Percentiles rank a stretch among this genome's conserved stretches.
Conservation (phyloP, 2,888 invertebrate genomes). For the Lithophane leautieri region DNA sequence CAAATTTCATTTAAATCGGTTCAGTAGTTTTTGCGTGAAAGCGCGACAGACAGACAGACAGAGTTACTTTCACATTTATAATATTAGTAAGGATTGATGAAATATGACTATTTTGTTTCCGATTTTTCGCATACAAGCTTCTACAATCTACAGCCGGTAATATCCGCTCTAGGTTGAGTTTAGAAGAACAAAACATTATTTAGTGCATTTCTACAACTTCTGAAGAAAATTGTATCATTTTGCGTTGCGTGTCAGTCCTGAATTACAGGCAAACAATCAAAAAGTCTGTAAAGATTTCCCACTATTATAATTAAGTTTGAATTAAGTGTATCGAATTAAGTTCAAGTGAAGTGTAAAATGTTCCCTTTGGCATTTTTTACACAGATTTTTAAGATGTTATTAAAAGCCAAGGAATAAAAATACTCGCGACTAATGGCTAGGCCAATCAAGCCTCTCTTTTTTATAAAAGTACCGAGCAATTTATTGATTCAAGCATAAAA, state of each 20-base stretch:
- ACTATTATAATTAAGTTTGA: too few relatives aligned
- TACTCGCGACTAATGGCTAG: slow-evolving; percentile 10
- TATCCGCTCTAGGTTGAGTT: neutral
- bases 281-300: neutral
- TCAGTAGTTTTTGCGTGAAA: too few relatives aligned
- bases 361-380: neutral
- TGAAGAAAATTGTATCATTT: neutral
- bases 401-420: neutral
- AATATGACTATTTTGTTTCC: neutral
- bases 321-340: too few relatives aligned
- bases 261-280: neutral
- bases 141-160: neutral
- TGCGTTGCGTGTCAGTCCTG: neutral
- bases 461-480: slow-evolving; percentile 4
- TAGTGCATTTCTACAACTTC: neutral
- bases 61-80: too few relatives aligned
- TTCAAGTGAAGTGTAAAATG: too few relatives aligned
- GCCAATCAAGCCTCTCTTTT: slow-evolving; percentile 14
- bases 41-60: too few relatives aligned
- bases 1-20: too few relatives aligned
- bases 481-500: slow-evolving; percentile 2
- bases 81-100: too few relatives aligned
- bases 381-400: neutral
- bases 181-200: neutral
- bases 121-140: neutral